These are phyloP conservation scores for Apis florea DNA, from an alignment of 1,140 invertebrate species.

Conservation along the genomic window DNA sequence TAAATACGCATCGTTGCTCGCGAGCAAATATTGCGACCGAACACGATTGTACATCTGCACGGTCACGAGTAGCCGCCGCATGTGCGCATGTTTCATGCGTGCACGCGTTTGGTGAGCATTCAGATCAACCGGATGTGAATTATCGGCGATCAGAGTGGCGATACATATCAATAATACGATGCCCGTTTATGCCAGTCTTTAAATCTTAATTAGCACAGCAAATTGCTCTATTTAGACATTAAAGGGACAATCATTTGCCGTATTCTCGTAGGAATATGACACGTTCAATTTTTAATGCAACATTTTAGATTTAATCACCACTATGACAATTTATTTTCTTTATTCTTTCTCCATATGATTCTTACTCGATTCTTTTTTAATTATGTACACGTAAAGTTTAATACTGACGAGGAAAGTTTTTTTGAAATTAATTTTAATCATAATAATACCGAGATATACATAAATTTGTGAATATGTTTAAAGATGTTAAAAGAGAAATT, in stretches of 20 bases:
- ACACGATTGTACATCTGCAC: neutral
- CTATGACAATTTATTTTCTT: no score
- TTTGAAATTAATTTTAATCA: no score
- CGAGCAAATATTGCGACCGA: slow-evolving; percentile 40
- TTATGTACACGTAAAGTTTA: no score
- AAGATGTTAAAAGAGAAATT: no score
- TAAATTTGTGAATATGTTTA: no score
- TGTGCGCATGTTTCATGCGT: neutral
- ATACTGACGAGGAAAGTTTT: no score
- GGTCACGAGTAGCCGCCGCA: slow-evolving; percentile 9
- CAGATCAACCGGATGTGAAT: slow-evolving; percentile 38
- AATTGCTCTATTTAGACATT: slow-evolving; percentile 33
- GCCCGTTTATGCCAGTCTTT: slow-evolving; percentile 31
- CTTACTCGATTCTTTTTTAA: no score
- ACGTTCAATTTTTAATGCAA: neutral
- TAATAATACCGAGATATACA: no score
- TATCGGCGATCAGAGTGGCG: slow-evolving; percentile 15
- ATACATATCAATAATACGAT: slow-evolving; percentile 36
- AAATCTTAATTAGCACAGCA: slow-evolving; percentile 37
- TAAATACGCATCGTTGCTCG: slow-evolving; percentile 22
- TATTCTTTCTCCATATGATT: no score
- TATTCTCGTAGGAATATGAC: neutral
- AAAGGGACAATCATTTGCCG: slow-evolving; percentile 27
- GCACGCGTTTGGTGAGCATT: neutral
- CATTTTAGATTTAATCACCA: no score